phyloP scores from a whole-genome alignment of 1,140 invertebrate genomes.

The Diprion similis region DNA sequence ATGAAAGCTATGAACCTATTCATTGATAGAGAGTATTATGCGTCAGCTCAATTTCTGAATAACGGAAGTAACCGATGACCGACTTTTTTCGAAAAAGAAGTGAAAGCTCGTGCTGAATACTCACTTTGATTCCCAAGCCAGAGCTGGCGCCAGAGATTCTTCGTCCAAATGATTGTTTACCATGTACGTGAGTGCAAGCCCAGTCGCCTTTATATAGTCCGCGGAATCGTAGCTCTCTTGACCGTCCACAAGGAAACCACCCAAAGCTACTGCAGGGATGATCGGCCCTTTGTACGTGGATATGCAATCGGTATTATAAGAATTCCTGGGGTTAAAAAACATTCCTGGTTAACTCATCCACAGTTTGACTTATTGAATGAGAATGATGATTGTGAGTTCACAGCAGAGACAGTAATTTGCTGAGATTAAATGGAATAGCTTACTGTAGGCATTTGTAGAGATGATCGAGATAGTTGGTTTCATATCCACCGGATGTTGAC shows the following conservation, averaged over 20 bases:
- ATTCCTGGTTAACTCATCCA: background rate
- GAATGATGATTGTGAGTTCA: constrained; percentile 25
- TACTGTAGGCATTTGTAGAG: constrained; percentile 60
- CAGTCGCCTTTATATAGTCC: constrained; percentile 67
- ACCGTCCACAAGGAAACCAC: constrained; percentile 69
- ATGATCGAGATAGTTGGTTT: constrained; percentile 59
- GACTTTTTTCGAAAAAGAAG: background rate
- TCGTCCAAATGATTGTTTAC: constrained; percentile 72
- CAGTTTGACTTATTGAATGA: too few species aligned
- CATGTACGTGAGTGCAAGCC: constrained; percentile 79
- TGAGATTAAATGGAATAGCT: constrained; percentile 20
- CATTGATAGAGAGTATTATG: constrained; percentile 22
- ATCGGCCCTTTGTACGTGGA: constrained; percentile 86
- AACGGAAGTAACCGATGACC: constrained; percentile 6
- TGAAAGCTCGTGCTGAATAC: constrained; percentile 11
- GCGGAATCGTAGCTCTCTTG: constrained; percentile 44
- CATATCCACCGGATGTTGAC: background rate
- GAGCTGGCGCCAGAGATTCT: constrained; percentile 63
- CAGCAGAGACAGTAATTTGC: background rate
- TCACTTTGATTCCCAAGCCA: constrained; percentile 80
- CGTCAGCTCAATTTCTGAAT: background rate
- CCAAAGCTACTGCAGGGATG: constrained; percentile 79
- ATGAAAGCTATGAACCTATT: constrained; percentile 79
- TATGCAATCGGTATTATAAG: constrained; percentile 72
- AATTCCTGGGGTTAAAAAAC: constrained; percentile 62